Percentiles rank a stretch among this genome's conserved stretches.
phyloP scores from a whole-genome alignment of 1,140 invertebrate species.

The Lordiphosa stackelbergi region DNA sequence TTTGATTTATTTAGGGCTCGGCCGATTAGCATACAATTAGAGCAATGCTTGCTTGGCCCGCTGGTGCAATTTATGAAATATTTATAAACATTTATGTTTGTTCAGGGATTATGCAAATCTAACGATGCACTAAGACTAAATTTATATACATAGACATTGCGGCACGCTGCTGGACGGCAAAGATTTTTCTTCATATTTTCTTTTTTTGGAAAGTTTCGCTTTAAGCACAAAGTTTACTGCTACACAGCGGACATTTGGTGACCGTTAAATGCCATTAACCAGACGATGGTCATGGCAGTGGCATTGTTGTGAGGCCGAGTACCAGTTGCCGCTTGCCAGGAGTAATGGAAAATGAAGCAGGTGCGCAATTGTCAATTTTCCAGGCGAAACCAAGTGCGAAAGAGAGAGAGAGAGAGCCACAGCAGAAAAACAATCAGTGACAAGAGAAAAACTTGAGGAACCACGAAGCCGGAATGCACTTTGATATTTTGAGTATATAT shows the following conservation, averaged over 20 bases:
- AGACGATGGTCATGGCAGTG: constrained; percentile 62
- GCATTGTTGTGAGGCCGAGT: constrained; percentile 47
- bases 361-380: constrained; percentile 74
- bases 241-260: constrained; percentile 68
- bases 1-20: constrained; percentile 61
- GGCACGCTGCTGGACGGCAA: not conserved
- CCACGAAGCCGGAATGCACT: constrained; percentile 35
- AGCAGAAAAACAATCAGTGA: constrained; percentile 68
- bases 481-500: too few relatives aligned
- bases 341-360: constrained; percentile 65
- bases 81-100: constrained; percentile 24
- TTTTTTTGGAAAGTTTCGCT: constrained; percentile 51
- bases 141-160: constrained; percentile 20
- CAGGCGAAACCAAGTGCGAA: constrained; percentile 37
- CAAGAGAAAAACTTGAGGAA: constrained; percentile 10
- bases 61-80: constrained; percentile 57
- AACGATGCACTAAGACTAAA: constrained; percentile 17
- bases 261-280: constrained; percentile 74
- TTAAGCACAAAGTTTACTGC: constrained; percentile 63
- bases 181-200: not conserved
- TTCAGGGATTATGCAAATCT: constrained; percentile 54
- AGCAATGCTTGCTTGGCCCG: constrained; percentile 38
- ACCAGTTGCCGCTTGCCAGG: constrained; percentile 26
- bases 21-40: constrained; percentile 70
- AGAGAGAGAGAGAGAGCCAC: constrained; percentile 8